Base-by-base conservation (phyloP, 37 sponge, comb jelly and placozoan genomes). In the Corticium candelabrum region DNA sequence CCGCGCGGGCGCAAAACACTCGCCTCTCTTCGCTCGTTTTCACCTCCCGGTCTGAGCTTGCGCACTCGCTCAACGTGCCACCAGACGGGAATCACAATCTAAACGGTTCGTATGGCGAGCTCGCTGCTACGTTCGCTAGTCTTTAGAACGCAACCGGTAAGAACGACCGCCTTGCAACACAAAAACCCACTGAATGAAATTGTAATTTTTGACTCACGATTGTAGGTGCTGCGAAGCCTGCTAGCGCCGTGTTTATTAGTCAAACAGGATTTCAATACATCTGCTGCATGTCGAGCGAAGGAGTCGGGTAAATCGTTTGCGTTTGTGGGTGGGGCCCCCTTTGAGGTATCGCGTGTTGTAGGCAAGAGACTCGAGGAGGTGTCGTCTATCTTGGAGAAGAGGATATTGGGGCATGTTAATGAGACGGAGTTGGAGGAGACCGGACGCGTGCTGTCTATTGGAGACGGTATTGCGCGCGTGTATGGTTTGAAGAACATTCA, bases 401-500 rank as follows among this genome's bases (percentile, higher is more conserved):
- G 92, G 38, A 93, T 97, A 83, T 41, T 94, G 77, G 94, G 91
- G 3, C 87, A 86, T 76, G 80, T 80, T 37, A 87, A 84, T 37
- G 86, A 93, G 77, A 88, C 89, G 0, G 89, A 97, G 38, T 81
- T 97, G 41, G 94, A 94, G 75, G 99, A 97, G 86, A 97, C 99
- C 1, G 99, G 99, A 67, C 80, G 94, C n/a, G 99, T 97, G 29
- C 79, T 97, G 69, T 88, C 86, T 39, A 93, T 97, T 79, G 99
- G 99, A 33, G 99, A 97, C 84, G 99, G 99, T 35, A 97, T 97
- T 80, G 99, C 99, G 40, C 91, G 99, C 75, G 99, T 97, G 34
- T 97, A 91, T 81, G 99, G 99, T n/a, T 90, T 97, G 41, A 94
- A 97, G 83, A 97, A 97, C 88, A 94, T 93, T 74, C 99, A 97